Conservation (phyloP, 2,113 vertebrate genomes). For the Athene cunicularia region DNA sequence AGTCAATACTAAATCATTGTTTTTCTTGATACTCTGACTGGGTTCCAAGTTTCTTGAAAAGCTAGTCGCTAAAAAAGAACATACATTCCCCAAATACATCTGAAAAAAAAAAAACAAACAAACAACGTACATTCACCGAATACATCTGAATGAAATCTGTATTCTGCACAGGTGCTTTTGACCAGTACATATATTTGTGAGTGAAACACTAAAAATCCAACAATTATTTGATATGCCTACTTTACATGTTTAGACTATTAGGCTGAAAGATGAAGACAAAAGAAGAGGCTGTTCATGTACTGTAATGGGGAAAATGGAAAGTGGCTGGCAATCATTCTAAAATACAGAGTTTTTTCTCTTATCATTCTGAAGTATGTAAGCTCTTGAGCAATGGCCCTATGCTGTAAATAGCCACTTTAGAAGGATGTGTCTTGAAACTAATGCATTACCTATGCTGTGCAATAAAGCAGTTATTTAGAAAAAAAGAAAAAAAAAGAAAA, state of each 20-base stretch:
- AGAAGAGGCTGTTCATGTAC: neutral
- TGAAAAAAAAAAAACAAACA: neutral
- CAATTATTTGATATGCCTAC: neutral
- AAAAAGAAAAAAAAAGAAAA: neutral
- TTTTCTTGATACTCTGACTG: neutral
- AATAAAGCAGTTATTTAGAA: neutral
- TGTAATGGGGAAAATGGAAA: neutral
- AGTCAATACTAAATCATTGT: neutral
- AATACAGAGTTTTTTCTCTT: neutral
- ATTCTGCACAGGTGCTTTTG: neutral
- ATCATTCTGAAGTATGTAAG: neutral
- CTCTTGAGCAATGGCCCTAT: neutral
- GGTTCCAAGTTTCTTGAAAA: neutral
- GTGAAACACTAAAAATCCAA: neutral
- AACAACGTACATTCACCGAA: neutral
- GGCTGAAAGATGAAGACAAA: constrained; percentile 1
- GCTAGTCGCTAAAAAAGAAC: neutral
- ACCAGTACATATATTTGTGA: neutral
- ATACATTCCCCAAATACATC: neutral
- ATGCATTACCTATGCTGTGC: neutral
- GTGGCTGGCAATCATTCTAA: neutral
- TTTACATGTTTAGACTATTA: neutral
- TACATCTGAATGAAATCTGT: neutral
- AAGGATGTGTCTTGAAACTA: neutral
- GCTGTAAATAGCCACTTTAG: neutral